phyloP scores from a whole-genome alignment of 2,113 vertebrate species.

The Hemichromis elongatus region DNA sequence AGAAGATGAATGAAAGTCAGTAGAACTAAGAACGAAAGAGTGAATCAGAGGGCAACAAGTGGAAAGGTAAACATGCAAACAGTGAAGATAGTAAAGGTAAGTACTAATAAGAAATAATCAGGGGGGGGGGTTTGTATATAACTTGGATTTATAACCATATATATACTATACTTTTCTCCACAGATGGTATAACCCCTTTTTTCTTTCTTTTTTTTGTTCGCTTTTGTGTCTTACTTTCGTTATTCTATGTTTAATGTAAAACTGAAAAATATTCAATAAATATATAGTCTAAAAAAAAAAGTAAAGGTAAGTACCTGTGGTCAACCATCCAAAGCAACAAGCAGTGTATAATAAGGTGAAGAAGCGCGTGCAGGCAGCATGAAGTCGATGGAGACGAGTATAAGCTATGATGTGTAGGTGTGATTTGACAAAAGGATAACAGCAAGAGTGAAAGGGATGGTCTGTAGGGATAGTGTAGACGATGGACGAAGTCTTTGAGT shows the following conservation, averaged over 20 bases:
- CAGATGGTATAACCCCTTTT: too few relatives aligned
- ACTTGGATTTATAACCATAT: too few relatives aligned
- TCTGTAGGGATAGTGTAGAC: not conserved
- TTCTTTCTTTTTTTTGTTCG: too few relatives aligned
- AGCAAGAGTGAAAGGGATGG: not conserved
- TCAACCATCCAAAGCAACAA: not conserved
- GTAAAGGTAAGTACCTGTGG: not conserved
- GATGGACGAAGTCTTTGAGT: not conserved
- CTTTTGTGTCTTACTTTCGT: too few relatives aligned
- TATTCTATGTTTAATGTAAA: too few relatives aligned
- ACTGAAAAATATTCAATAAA: too few relatives aligned
- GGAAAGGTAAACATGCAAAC: not conserved
- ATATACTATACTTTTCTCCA: too few relatives aligned
- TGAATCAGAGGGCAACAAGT: not conserved
- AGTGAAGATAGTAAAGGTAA: not conserved
- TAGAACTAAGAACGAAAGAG: not conserved
- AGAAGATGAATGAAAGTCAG: not conserved
- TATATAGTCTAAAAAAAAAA: too few relatives aligned
- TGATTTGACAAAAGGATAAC: not conserved
- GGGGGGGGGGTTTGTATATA: too few relatives aligned
- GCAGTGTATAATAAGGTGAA: not conserved
- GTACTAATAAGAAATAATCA: too few relatives aligned
- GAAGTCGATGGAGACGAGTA: not conserved
- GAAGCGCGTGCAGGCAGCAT: not conserved
- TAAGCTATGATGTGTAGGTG: not conserved